These are phyloP conservation scores for Lepidocyrtinus sp. DNA, from an alignment of 2,888 invertebrate species.

Conservation along the genomic window DNA sequence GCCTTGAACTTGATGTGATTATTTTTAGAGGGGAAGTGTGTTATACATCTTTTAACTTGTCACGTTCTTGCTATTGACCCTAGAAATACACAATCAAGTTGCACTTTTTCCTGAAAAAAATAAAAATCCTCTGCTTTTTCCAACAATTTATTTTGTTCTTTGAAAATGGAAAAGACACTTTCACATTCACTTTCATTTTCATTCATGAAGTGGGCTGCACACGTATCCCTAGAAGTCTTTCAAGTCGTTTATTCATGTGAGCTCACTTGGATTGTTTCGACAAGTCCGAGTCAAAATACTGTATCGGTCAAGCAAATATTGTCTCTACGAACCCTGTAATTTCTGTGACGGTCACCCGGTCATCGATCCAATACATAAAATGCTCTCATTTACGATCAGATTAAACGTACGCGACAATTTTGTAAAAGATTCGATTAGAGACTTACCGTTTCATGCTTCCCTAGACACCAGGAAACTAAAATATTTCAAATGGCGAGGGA, in stretches of 20 bases:
- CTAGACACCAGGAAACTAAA: too few species aligned
- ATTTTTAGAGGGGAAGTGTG: background rate
- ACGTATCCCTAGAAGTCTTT: too few species aligned
- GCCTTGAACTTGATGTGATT: slow-evolving; percentile 40
- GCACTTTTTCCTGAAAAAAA: too few species aligned
- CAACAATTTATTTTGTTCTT: background rate
- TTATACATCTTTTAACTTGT: slow-evolving; percentile 23
- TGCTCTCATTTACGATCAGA: background rate
- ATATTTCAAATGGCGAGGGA: too few species aligned
- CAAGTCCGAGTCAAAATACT: slow-evolving; percentile 9
- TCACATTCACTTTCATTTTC: slow-evolving; percentile 25
- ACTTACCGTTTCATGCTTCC: too few species aligned
- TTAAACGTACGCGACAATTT: background rate
- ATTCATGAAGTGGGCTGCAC: slow-evolving; percentile 44
- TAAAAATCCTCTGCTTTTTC: background rate
- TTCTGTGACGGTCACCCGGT: background rate
- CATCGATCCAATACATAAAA: background rate
- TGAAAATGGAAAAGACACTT: background rate
- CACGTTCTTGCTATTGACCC: slow-evolving; percentile 19
- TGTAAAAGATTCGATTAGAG: too few species aligned
- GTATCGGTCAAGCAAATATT: background rate
- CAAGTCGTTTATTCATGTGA: slow-evolving; percentile 37
- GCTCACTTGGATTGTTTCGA: background rate
- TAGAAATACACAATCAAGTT: slow-evolving; percentile 19
- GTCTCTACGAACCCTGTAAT: too few species aligned